These are phyloP conservation scores for Upupa epops DNA, from an alignment of 2,113 vertebrate genomes.

Conservation along the genomic window DNA sequence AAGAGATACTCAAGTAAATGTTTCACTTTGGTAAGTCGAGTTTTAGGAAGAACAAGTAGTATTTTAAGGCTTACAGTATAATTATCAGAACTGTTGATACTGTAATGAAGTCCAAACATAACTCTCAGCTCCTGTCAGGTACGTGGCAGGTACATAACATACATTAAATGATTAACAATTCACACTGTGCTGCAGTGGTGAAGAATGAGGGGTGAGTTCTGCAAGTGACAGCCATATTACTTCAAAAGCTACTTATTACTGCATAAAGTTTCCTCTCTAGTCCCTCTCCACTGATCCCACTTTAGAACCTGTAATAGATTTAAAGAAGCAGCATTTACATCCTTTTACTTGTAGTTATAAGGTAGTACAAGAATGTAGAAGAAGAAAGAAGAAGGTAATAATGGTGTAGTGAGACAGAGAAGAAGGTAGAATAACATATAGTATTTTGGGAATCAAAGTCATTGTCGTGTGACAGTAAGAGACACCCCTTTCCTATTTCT, in stretches of 20 bases:
- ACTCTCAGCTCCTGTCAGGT: not conserved
- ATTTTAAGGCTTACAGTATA: not conserved
- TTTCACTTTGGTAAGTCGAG: not conserved
- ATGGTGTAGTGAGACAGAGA: not conserved
- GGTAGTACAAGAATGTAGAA: not conserved
- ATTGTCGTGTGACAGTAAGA: not conserved
- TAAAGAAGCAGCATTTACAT: not conserved
- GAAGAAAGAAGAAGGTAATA: fast-evolving
- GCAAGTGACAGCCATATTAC: not conserved
- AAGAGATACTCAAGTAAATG: not conserved
- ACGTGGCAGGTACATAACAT: not conserved
- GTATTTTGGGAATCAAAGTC: not conserved
- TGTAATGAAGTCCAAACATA: not conserved
- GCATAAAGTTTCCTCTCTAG: not conserved
- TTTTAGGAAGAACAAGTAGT: not conserved
- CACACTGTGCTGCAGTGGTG: not conserved
- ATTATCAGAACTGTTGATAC: not conserved
- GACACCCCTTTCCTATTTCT: not conserved
- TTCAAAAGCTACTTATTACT: not conserved
- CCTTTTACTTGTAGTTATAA: not conserved
- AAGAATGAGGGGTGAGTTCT: not conserved
- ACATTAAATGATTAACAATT: not conserved
- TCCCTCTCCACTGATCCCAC: not conserved
- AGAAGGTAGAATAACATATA: not conserved
- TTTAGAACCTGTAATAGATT: not conserved